Evolutionary conservation across 2,888 invertebrate genomes (phyloP).

Genomic region (Zelleria hepariella): DNA sequence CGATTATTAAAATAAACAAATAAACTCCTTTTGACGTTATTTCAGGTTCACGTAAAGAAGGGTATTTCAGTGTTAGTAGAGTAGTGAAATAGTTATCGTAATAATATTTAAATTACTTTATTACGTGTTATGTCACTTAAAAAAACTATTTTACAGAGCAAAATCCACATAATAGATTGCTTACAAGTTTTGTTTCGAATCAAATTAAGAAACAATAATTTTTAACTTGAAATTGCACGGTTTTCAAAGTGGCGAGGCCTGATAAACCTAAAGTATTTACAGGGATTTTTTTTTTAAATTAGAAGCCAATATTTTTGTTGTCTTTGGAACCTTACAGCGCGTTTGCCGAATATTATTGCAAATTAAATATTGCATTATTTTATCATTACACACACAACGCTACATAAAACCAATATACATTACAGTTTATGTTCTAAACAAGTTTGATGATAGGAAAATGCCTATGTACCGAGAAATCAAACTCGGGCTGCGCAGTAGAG

Average conservation of each 20-base stretch:
- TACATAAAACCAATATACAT: no score
- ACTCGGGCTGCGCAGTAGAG: constrained; percentile 86
- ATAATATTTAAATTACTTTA: background rate
- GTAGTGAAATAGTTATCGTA: background rate
- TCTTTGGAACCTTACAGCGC: background rate
- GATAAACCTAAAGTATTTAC: background rate
- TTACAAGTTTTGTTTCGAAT: background rate
- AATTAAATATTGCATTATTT: background rate
- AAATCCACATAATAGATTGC: background rate
- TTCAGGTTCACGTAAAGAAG: background rate
- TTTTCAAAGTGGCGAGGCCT: background rate
- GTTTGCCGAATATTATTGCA: background rate
- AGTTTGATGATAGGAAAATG: constrained; percentile 93
- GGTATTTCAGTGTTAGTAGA: background rate
- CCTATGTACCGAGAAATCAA: constrained; percentile 90
- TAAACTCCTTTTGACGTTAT: background rate
- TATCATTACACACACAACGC: no score
- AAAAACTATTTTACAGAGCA: background rate
- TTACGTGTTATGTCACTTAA: background rate
- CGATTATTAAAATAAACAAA: background rate
- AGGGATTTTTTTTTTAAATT: background rate
- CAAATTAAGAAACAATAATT: background rate
- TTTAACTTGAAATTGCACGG: background rate
- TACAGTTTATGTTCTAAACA: constrained; percentile 40
- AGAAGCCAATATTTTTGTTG: no score